Percentiles rank a stretch among this genome's conserved stretches.
phyloP scores from a whole-genome alignment of 2,888 invertebrate species.

The Lepeophtheirus nordmannii region DNA sequence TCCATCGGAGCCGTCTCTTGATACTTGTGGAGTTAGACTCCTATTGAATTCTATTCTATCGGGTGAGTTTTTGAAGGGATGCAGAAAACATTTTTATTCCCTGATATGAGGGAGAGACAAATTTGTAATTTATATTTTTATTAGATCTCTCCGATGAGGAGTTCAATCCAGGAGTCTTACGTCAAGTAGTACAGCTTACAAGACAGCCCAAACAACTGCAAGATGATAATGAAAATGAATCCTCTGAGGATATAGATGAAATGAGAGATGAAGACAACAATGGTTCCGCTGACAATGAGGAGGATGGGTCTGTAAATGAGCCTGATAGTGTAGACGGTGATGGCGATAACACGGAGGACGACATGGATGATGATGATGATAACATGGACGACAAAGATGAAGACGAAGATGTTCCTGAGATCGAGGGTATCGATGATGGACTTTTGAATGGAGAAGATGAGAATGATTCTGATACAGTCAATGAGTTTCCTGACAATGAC shows the following conservation, averaged over 20 bases:
- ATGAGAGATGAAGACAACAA: too few species aligned
- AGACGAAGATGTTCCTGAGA: neutral
- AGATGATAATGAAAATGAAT: neutral
- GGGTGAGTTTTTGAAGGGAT: constrained; percentile 1
- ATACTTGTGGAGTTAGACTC: neutral
- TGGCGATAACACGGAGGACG: neutral
- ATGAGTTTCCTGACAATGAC: neutral
- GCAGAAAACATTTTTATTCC: too few species aligned
- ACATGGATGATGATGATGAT: neutral
- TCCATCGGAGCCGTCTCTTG: constrained; percentile 1
- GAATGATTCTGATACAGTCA: neutral
- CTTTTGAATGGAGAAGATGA: neutral
- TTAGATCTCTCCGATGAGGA: too few species aligned
- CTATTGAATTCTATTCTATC: neutral
- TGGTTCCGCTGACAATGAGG: too few species aligned
- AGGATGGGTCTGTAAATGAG: too few species aligned
- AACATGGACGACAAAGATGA: neutral
- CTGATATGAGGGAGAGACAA: too few species aligned
- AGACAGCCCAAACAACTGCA: neutral
- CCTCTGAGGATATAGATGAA: neutral
- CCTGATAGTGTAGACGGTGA: too few species aligned
- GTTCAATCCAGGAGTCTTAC: too few species aligned
- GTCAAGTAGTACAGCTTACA: neutral
- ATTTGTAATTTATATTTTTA: too few species aligned
- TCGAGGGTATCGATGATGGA: constrained; percentile 13